Base-by-base conservation (phyloP, 2,113 vertebrate genomes). In the Tachuris rubrigastra region DNA sequence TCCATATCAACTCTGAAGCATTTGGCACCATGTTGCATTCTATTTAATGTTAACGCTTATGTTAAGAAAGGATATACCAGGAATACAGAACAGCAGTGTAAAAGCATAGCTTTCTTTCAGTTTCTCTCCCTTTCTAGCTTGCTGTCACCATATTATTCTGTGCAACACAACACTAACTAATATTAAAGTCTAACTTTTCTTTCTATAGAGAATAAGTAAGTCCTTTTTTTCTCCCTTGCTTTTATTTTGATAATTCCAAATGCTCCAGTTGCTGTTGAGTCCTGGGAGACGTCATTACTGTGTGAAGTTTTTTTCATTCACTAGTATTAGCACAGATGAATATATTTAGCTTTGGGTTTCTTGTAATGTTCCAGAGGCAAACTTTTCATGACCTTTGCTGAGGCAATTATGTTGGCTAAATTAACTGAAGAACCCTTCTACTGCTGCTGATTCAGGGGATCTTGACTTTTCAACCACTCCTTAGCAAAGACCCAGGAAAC, bases 11-110 rank as follows among this genome's bases (percentile, higher is more conserved):
- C 83, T 90, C 76, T 62, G 88, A 92, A 84, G 85, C 86, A 94
- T 93, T 94, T 97, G 92, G 92, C 86, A 96, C 52, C 56, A 50
- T 68, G 28, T 72, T 14, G 13, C 69, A 72, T 94, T 86, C 81
- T 92, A 92, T 89, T 94, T 89, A 93, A 93, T 89, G 94, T 81
- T 95, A 96, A 85, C 87, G 90, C 85, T 95, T 90, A 78, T 41
- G 79, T 90, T 96, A 84, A 84, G 80, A 69, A 93, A 85, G 72
- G 56, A 81, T 93, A 84, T 81, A 94, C 50, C n/a, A 75, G 39
- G 83, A 84, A 94, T 94, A 90, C 65, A 94, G 80, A 96, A 67
- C 28, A 94, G 53, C 46, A 79, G 31, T 35, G 23, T 72, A 92
- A 78, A 87, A 93, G n/a, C 22, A 68, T 47, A 74, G 35, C 55